Base-by-base conservation (phyloP, 30 jellyfish, hydroid and myxozoan genomes). In the Catostylus mosaicus region DNA sequence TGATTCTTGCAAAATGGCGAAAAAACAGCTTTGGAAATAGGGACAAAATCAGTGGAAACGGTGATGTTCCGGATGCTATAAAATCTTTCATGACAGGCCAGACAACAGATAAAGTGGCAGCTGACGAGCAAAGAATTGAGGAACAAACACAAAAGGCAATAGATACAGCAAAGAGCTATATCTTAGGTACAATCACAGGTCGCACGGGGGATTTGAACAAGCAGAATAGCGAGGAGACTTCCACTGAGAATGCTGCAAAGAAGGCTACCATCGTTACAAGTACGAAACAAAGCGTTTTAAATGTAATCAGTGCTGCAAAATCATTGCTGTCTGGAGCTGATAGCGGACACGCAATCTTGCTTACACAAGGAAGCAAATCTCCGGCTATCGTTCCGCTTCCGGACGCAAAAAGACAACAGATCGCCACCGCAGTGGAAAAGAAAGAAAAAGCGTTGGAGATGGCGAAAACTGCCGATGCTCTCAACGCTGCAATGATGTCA, bases 1-100 rank as follows among this genome's bases (percentile, higher is more conserved):
- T 67, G 51, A 90, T 94, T 35, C 82, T 94, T 73, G 97, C 87
- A 30, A 77, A 88, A 46, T 94, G 99, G 99, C 88, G 99, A 47
- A 57, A 95, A 11, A 88, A 83, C 52, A 94, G 97, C 56, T 94
- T 94, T 75, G 97, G 99, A 7, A 79, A 63, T 82, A 70, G 96
- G 65, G 85, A 33, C 62, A 73, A 43, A 11, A 35, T 82, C 33
- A 73, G 50, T 11, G 80, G 56, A 19, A 81, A 80, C 57, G 86
- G 73, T 27, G 51, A 32, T 23, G 90, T 87, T 16, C 99, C 99
- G 19, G 95, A 94, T 59, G 95, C 97, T 0, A 84, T 94, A 46
- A 94, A 88, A 62, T 59, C 83, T 27, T 94, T 94, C 70, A 94
- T 94, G 99, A 88, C 87, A 36, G 90, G 82, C 30, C 99, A 94